These are phyloP conservation scores for Isoperla grammatica DNA, from an alignment of 2,888 invertebrate species.

Conservation along the genomic window DNA sequence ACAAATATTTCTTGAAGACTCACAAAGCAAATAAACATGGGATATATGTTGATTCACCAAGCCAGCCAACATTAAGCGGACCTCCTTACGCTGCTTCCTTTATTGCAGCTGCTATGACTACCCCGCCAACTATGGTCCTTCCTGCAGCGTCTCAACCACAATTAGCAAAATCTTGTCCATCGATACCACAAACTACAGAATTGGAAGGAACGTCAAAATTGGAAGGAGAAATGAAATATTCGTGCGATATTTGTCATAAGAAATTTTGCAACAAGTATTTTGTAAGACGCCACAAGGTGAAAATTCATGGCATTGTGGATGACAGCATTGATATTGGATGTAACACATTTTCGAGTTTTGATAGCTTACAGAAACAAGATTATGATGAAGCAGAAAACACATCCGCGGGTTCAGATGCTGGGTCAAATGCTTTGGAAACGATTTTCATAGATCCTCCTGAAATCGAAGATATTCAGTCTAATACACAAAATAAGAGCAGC, in stretches of 20 bases:
- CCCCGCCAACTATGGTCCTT: conserved; percentile 28
- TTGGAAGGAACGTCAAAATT: neutral
- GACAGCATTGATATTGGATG: conserved; percentile 37
- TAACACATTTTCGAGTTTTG: conserved; percentile 3
- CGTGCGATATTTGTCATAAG: conserved; percentile 67
- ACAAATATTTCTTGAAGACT: conserved; percentile 96
- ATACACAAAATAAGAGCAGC: neutral
- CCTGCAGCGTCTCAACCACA: conserved; percentile 24
- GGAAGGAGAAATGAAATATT: conserved; percentile 38
- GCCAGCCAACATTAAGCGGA: conserved; percentile 27
- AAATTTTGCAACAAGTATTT: conserved; percentile 68
- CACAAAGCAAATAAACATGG: conserved; percentile 98
- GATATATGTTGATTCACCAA: conserved; percentile 62
- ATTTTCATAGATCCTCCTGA: neutral
- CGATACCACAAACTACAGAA: conserved; percentile 14
- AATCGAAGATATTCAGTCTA: neutral
- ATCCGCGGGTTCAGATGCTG: conserved; percentile 25
- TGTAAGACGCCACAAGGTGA: conserved; percentile 62
- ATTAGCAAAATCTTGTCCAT: conserved; percentile 15
- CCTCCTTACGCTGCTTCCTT: conserved; percentile 13
- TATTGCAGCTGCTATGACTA: conserved; percentile 23
- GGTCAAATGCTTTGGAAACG: conserved; percentile 18
- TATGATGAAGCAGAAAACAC: conserved; percentile 20
- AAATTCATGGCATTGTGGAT: conserved; percentile 54
- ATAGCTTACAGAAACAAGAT: conserved; percentile 16